phyloP scores from a whole-genome alignment of 2,113 vertebrate genomes.

The Poecilia latipinna region DNA sequence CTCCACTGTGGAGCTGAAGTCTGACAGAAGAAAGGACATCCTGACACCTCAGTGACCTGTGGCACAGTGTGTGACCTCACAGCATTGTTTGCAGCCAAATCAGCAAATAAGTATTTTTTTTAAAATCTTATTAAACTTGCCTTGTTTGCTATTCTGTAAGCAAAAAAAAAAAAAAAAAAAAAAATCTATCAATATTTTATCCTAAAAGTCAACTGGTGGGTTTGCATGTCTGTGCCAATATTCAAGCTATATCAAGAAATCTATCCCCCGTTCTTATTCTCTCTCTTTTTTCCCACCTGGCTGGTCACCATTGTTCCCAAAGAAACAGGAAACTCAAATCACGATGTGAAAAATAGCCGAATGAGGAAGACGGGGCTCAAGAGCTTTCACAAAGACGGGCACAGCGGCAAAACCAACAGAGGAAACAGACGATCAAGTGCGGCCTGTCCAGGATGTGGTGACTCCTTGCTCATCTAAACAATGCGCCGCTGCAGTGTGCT shows the following conservation, averaged over 20 bases:
- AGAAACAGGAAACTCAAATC: slow-evolving; percentile 73
- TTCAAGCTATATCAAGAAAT: slow-evolving; percentile 47
- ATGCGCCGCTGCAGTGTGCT: neutral
- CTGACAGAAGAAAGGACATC: slow-evolving; percentile 53
- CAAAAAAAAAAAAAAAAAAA: neutral
- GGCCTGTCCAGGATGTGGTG: slow-evolving; percentile 56
- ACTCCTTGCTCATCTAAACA: slow-evolving; percentile 47
- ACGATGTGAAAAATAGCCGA: slow-evolving; percentile 60
- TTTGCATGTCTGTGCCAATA: slow-evolving; percentile 2
- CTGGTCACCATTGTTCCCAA: slow-evolving; percentile 67
- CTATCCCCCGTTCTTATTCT: slow-evolving; percentile 8
- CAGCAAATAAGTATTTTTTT: slow-evolving; percentile 12
- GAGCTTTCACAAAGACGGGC: slow-evolving; percentile 58
- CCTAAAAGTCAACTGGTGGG: neutral
- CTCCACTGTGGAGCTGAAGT: neutral
- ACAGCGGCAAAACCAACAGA: slow-evolving; percentile 49
- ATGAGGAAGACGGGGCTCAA: slow-evolving; percentile 58
- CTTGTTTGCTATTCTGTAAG: neutral
- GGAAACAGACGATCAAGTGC: slow-evolving; percentile 64
- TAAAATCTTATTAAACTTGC: neutral
- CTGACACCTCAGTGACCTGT: slow-evolving; percentile 58
- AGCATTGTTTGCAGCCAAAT: slow-evolving; percentile 24
- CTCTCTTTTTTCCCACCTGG: slow-evolving; percentile 6
- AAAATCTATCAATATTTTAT: neutral
- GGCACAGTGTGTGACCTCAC: slow-evolving; percentile 18